These are phyloP conservation scores for Lycodopsis pacificus DNA, from an alignment of 2,797 vertebrate genomes.

Conservation along the genomic window DNA sequence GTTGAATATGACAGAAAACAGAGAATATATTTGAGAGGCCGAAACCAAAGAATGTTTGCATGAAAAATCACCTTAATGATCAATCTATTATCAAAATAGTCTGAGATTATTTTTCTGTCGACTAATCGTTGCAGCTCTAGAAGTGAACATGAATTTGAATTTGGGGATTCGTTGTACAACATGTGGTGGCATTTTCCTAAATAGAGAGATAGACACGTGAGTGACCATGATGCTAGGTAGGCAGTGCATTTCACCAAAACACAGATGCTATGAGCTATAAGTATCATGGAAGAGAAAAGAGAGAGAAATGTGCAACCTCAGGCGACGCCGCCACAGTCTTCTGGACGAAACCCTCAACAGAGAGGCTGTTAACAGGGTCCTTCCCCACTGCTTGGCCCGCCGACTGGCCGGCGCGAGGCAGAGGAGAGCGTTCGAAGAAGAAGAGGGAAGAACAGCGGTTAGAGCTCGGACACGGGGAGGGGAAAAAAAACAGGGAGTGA, in stretches of 20 bases:
- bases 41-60: background rate
- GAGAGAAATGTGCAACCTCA: constrained; percentile 89
- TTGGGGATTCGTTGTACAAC: constrained; percentile 12
- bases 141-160: background rate
- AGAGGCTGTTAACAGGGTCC: constrained; percentile 89
- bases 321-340: constrained; percentile 96
- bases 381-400: constrained; percentile 87
- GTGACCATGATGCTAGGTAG: background rate
- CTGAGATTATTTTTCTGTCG: background rate
- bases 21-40: background rate
- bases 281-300: constrained; percentile 43
- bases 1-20: background rate
- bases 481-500: background rate
- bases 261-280: constrained; percentile 23
- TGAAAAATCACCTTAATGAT: background rate
- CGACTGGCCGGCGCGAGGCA: constrained; percentile 84
- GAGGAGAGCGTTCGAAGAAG: constrained; percentile 64
- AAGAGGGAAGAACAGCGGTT: constrained; percentile 73
- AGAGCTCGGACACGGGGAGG: constrained; percentile 39
- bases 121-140: background rate
- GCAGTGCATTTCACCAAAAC: constrained; percentile 27
- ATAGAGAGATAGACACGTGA: constrained; percentile 5
- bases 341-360: constrained; percentile 95
- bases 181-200: constrained; percentile 6
- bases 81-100: background rate